phyloP scores from a whole-genome alignment of 23 tunicate genomes.

The Clavelina lepadiformis region DNA sequence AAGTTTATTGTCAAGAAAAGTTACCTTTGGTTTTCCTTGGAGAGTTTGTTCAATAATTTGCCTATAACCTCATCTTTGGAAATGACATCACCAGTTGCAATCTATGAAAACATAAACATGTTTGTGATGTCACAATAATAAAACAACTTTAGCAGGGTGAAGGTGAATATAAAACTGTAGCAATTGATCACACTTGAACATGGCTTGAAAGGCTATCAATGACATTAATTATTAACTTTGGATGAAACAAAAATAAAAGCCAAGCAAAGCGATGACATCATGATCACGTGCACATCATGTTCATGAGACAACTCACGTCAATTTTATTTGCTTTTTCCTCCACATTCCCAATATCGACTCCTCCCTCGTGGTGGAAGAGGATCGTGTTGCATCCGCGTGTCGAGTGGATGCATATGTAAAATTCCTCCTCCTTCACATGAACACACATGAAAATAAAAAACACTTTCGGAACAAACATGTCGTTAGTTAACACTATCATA shows the following conservation, averaged over 20 bases:
- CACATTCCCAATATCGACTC: conserved; percentile 99
- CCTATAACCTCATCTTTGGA: neutral
- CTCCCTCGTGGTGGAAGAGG: conserved; percentile 93
- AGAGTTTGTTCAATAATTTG: conserved; percentile 30
- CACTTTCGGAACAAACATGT: no score
- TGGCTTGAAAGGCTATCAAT: no score
- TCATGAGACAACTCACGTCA: conserved; percentile 44
- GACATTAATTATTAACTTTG: neutral
- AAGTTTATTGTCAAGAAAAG: no score
- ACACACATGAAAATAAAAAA: no score
- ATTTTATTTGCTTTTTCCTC: conserved; percentile 84
- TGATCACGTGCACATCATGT: no score
- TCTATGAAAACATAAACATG: conserved; percentile 33
- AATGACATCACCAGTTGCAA: conserved; percentile 51
- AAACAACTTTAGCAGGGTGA: no score
- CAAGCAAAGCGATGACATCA: neutral
- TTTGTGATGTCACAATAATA: neutral
- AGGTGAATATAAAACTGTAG: no score
- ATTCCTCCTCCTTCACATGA: conserved; percentile 74
- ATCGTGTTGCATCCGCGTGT: conserved; percentile 61
- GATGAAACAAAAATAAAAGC: neutral
- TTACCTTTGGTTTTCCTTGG: conserved; percentile 58
- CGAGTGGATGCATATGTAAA: conserved; percentile 85
- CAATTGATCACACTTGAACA: no score
- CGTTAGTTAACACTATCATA: no score